Percentiles rank a stretch among this genome's conserved stretches.
Evolutionary conservation across 1,140 invertebrate genomes (phyloP).

Genomic region (Zaprionus camerounensis): DNA sequence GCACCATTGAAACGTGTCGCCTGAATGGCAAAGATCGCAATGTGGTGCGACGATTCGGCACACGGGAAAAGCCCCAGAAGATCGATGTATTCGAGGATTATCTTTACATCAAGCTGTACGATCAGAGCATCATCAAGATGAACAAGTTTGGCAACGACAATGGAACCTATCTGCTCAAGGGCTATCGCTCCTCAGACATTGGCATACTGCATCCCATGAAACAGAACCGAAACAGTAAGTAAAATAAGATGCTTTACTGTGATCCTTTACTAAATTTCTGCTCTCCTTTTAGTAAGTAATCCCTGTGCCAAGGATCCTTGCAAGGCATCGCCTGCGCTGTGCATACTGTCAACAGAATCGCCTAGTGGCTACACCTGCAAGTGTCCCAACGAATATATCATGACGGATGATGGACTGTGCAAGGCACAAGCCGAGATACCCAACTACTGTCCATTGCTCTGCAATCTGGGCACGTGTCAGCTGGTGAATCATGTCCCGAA

Average conservation of each 20-base stretch:
- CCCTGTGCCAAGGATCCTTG: constrained; percentile 85
- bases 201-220: constrained; percentile 89
- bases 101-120: constrained; percentile 88
- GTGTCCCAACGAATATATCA: constrained; percentile 87
- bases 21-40: constrained; percentile 88
- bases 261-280: background rate
- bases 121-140: constrained; percentile 88
- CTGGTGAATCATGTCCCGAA: constrained; percentile 83
- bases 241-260: background rate
- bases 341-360: constrained; percentile 85
- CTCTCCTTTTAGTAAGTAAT: constrained; percentile 75
- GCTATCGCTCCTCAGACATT: constrained; percentile 87
- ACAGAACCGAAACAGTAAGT: constrained; percentile 86
- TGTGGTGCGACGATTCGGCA: constrained; percentile 86
- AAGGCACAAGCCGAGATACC: constrained; percentile 68
- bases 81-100: constrained; percentile 91
- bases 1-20: constrained; percentile 88
- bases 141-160: constrained; percentile 89
- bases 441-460: constrained; percentile 83
- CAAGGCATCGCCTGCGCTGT: constrained; percentile 86
- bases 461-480: constrained; percentile 86
- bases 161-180: constrained; percentile 85
- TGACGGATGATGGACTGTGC: constrained; percentile 69
- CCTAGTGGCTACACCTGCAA: constrained; percentile 85
- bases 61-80: constrained; percentile 87